Percentiles rank a stretch among this genome's conserved stretches.
These are phyloP conservation scores for Agrochola lychnidis DNA, from an alignment of 2,888 invertebrate genomes.

Conservation along the genomic window DNA sequence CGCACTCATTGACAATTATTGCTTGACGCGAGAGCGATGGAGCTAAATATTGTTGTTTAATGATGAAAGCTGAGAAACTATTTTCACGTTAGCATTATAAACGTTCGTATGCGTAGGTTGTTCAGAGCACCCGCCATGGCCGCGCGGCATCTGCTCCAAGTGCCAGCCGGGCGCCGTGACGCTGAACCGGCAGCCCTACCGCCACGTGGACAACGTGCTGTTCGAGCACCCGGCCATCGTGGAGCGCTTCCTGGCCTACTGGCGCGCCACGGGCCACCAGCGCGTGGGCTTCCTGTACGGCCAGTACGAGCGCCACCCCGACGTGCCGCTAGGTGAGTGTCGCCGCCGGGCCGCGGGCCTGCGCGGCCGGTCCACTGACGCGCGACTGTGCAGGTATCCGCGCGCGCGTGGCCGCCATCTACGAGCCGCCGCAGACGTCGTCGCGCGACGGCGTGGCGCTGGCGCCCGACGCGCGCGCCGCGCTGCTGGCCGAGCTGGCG, in stretches of 20 bases:
- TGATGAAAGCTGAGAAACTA: background rate
- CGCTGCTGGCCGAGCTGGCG: conserved; percentile 94
- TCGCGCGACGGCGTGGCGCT: conserved; percentile 92
- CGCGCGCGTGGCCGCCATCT: conserved; percentile 97
- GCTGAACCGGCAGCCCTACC: conserved; percentile 97
- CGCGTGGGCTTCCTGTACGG: conserved; percentile 98
- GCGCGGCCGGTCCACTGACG: too few species aligned
- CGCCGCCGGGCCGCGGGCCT: too few species aligned
- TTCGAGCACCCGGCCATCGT: conserved; percentile 99
- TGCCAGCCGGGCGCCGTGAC: conserved; percentile 99
- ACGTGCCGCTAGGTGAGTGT: conserved; percentile 75
- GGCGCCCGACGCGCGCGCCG: conserved; percentile 92
- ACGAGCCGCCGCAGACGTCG: conserved; percentile 98
- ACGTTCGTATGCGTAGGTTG: conserved; percentile 90
- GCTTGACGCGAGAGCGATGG: too few species aligned
- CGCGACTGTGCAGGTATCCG: conserved; percentile 91
- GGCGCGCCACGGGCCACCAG: conserved; percentile 98
- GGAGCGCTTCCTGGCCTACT: conserved; percentile 98
- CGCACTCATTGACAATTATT: too few species aligned
- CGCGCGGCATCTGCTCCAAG: conserved; percentile 99
- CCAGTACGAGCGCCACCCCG: conserved; percentile 96
- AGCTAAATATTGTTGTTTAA: background rate
- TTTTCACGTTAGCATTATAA: background rate
- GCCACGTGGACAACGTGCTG: conserved; percentile 99
- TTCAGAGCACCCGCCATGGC: conserved; percentile 99